Evolutionary conservation across 2,797 vertebrate species (phyloP).

Genomic region (Picus viridis): DNA sequence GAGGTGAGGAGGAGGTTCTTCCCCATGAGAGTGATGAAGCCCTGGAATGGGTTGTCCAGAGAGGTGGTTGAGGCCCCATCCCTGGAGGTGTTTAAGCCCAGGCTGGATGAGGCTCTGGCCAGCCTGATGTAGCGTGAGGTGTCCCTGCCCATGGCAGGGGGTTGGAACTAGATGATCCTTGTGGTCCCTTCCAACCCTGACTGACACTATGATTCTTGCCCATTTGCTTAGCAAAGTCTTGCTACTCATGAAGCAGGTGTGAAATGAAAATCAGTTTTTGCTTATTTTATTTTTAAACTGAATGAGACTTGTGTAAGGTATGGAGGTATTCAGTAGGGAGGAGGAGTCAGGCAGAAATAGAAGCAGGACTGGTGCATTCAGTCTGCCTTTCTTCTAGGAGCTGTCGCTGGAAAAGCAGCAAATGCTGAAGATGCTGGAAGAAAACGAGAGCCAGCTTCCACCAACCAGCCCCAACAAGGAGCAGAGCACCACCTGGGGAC

Average conservation of each 20-base stretch:
- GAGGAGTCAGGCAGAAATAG: background rate
- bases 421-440: conserved; percentile 88
- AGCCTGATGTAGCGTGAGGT: too few relatives aligned
- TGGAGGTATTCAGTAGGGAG: background rate
- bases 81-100: too few relatives aligned
- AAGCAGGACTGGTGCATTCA: background rate
- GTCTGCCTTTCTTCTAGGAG: conserved; percentile 77
- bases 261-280: background rate
- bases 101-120: too few relatives aligned
- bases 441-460: conserved; percentile 75
- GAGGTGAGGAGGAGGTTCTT: too few relatives aligned
- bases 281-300: background rate
- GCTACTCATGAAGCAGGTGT: background rate
- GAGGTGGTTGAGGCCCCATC: too few relatives aligned
- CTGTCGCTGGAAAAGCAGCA: conserved; percentile 92
- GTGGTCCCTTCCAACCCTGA: too few relatives aligned
- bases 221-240: accelerated
- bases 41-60: too few relatives aligned
- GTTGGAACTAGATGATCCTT: too few relatives aligned
- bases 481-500: conserved; percentile 73
- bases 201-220: background rate
- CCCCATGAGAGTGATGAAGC: too few relatives aligned
- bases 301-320: background rate
- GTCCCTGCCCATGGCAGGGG: too few relatives aligned
- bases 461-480: conserved; percentile 59